Evolutionary conservation across 2,797 vertebrate species (phyloP).

Genomic region (Alectoris magna): DNA sequence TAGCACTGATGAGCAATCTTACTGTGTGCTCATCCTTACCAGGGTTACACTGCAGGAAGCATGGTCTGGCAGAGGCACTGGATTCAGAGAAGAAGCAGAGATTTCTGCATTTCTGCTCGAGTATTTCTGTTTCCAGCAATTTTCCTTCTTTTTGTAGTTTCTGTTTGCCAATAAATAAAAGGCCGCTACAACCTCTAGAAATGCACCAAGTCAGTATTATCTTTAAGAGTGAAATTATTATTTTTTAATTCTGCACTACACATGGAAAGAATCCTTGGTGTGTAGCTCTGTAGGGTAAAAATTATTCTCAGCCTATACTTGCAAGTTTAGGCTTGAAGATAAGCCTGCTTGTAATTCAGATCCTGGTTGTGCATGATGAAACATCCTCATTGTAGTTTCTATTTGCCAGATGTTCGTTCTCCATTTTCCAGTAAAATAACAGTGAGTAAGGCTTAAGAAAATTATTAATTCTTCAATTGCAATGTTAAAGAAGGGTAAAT

Average conservation of each 20-base stretch:
- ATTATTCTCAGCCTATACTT: not conserved
- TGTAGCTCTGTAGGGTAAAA: not conserved
- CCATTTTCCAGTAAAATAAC: not conserved
- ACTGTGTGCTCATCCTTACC: not conserved
- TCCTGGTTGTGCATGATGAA: not conserved
- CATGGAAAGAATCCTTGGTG: not conserved
- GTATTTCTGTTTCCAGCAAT: not conserved
- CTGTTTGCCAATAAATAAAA: not conserved
- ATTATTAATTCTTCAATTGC: not conserved
- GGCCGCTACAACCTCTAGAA: rapidly evolving
- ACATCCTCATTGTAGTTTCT: not conserved
- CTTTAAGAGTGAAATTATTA: not conserved
- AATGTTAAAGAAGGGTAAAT: not conserved
- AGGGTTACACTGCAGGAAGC: not conserved
- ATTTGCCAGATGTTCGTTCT: not conserved
- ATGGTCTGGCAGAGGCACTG: rapidly evolving
- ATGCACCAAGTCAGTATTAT: rapidly evolving
- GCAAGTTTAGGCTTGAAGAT: not conserved
- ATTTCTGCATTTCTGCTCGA: not conserved
- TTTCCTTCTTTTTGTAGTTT: not conserved
- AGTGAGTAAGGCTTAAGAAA: not conserved
- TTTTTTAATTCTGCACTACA: not conserved
- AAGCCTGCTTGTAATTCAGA: not conserved
- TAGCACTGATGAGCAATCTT: not conserved
- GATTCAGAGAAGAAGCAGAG: not conserved